Evolutionary conservation across 1,140 invertebrate genomes (phyloP), one percentile per base, ranked within the genome.

Genomic region (Zaprionus davidi): DNA sequence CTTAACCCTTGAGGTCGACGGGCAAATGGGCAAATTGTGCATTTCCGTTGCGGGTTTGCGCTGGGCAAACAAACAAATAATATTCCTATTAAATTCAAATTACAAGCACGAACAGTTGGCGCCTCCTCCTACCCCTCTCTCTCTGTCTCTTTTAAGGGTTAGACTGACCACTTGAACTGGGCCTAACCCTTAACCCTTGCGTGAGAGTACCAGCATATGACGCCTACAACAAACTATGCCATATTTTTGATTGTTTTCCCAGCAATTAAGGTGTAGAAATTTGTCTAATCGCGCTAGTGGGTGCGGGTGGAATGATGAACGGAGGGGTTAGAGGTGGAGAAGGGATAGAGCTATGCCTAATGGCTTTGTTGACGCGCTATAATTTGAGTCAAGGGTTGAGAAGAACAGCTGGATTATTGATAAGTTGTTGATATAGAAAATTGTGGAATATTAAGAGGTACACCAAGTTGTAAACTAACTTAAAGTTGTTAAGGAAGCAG

Each of bases 81-180:
- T 80, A 71, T 78, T 84, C 70, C 81, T 73, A 84, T 80, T 83
- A 84, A 84, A 84, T 84, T 83, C 81, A 79, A 83, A 84, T 84
- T 83, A 83, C 56, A 71, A 63, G 70, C 77, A 79, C 74, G 77
- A 83, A 83, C 81, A 83, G 77, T 77, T 83, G 80, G 79, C 66
- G 60, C 66, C 66, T 28, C 53, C 22, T 24, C 55, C 34, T 9
- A 15, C 7, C 15, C 3, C 20, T 2, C 13, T n/a, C 26, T 12
- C 15, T 15, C 13, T n/a, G 0, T 6, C n/a, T 5, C 20, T 2
- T 15, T 53, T 51, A 76, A 82, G 68, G 71, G 67, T 71, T 75
- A 78, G 36, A 7, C 67, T 80, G 80, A 76, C 79, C 80, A 82
- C 80, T 82, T 79, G 74, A 81, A 60, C 59, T 59, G 36, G 46